These are phyloP conservation scores for Eupithecia exiguata DNA, from an alignment of 2,888 invertebrate genomes.

Conservation along the genomic window DNA sequence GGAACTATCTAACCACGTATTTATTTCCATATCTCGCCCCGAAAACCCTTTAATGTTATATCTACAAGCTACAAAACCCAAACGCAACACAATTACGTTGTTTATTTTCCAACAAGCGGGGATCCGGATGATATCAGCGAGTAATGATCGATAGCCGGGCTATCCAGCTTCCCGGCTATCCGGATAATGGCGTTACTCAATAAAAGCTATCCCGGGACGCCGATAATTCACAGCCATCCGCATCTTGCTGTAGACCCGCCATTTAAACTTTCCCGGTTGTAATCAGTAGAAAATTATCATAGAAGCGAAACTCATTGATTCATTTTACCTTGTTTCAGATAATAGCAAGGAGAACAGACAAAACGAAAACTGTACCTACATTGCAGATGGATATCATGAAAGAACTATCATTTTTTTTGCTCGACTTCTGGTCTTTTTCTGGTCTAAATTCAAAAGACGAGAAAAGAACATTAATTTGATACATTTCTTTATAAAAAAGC, in stretches of 20 bases:
- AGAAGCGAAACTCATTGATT: neutral
- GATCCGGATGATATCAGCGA: conserved; percentile 1
- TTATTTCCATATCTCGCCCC: no score
- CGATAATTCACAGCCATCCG: conserved; percentile 55
- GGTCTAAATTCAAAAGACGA: no score
- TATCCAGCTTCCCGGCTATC: conserved; percentile 40
- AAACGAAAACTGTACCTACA: no score
- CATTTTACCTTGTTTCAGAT: neutral
- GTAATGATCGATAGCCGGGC: conserved; percentile 16
- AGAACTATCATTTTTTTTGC: no score
- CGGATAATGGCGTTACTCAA: conserved; percentile 75
- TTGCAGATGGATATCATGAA: no score
- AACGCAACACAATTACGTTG: neutral
- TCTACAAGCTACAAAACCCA: neutral
- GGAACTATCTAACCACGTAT: no score
- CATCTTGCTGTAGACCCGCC: conserved; percentile 19
- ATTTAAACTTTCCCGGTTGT: conserved; percentile 24
- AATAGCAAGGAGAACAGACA: neutral
- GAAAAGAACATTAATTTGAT: no score
- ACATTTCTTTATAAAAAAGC: no score
- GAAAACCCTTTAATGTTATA: neutral
- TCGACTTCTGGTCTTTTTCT: no score
- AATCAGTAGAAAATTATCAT: neutral
- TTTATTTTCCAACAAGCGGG: conserved; percentile 2
- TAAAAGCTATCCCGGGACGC: conserved; percentile 79